These are phyloP conservation scores for Stenodema calcarata DNA, from an alignment of 2,888 invertebrate genomes.

Conservation along the genomic window DNA sequence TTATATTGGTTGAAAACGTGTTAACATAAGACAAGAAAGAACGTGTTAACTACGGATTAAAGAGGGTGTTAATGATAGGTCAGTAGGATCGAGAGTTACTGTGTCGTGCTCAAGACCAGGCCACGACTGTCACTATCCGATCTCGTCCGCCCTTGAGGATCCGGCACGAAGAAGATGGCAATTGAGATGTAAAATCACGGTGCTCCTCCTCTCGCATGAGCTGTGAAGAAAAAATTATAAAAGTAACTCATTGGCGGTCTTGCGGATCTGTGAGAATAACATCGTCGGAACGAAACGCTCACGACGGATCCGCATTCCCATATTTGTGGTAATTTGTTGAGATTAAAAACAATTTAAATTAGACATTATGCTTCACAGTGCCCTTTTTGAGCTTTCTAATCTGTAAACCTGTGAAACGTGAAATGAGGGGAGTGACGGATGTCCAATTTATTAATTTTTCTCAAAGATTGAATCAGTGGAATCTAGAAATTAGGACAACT, in stretches of 20 bases:
- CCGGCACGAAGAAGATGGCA: constrained; percentile 47
- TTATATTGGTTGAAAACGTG: background rate
- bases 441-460: too few relatives aligned
- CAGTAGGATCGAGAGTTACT: constrained; percentile 36
- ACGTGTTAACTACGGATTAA: constrained; percentile 35
- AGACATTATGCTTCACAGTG: too few relatives aligned
- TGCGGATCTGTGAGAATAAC: background rate
- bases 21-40: background rate
- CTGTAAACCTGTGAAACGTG: too few relatives aligned
- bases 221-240: background rate
- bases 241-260: background rate
- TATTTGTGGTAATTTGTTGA: too few relatives aligned
- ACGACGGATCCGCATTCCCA: too few relatives aligned
- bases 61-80: constrained; percentile 44
- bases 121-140: constrained; percentile 49
- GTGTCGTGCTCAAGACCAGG: constrained; percentile 40
- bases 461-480: too few relatives aligned
- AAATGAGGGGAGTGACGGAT: too few relatives aligned
- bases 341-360: too few relatives aligned
- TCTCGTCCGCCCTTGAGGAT: constrained; percentile 47
- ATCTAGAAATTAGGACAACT: too few relatives aligned
- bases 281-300: too few relatives aligned
- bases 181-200: constrained; percentile 48
- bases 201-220: background rate
- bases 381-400: too few relatives aligned